Conservation (phyloP, 2,888 invertebrate species). For the Slavum lentiscoides region DNA sequence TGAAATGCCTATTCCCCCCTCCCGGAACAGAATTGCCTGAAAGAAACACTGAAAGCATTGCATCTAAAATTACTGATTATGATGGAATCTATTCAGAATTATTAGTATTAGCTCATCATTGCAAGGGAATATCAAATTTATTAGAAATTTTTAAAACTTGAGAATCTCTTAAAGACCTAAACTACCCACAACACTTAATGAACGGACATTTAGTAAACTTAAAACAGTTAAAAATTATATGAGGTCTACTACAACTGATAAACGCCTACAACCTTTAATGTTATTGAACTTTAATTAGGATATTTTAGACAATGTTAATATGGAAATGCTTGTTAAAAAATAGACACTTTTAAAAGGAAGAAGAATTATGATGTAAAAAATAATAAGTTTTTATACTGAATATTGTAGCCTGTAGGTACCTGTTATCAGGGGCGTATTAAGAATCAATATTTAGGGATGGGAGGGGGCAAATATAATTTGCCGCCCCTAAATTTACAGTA, state of each 20-base stretch:
- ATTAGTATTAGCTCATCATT: neutral
- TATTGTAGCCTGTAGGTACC: too few relatives aligned
- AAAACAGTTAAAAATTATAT: neutral
- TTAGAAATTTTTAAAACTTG: slow-evolving; percentile 3
- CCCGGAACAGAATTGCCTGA: too few relatives aligned
- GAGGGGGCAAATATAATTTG: too few relatives aligned
- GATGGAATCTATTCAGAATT: neutral
- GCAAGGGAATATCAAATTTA: slow-evolving; percentile 2
- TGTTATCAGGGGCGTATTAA: too few relatives aligned
- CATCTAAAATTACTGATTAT: neutral
- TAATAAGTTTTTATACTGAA: too few relatives aligned
- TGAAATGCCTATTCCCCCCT: too few relatives aligned
- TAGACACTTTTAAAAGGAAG: too few relatives aligned
- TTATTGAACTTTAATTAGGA: neutral
- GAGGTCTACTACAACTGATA: neutral
- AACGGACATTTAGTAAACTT: neutral
- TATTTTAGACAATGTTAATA: neutral
- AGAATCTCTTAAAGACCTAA: neutral
- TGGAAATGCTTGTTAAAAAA: too few relatives aligned
- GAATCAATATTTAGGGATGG: too few relatives aligned
- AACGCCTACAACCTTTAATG: neutral
- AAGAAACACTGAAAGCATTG: neutral
- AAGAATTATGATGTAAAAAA: too few relatives aligned
- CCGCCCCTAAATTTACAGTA: too few relatives aligned
- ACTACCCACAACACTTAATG: neutral